A percentile compares a stretch with the other conserved stretches of the same genome.
phyloP scores from a whole-genome alignment of 2,797 vertebrate genomes.

The Clamator glandarius region DNA sequence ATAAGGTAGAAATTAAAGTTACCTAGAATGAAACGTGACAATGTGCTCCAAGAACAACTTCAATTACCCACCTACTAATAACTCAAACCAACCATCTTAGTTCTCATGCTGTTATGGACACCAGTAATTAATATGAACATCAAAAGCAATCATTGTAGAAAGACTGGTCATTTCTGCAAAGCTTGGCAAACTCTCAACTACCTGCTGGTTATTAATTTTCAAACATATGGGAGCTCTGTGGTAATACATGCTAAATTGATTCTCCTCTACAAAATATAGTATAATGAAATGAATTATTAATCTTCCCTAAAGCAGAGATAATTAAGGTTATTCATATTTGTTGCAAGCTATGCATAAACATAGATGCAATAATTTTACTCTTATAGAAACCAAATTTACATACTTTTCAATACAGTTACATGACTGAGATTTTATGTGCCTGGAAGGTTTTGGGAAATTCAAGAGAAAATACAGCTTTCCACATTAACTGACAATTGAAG shows the following conservation, averaged over 20 bases:
- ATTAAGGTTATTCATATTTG: conserved; percentile 67
- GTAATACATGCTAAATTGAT: conserved; percentile 93
- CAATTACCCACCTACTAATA: conserved; percentile 77
- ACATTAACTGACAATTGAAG: neutral
- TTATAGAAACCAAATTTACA: conserved; percentile 4
- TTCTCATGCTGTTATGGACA: conserved; percentile 86
- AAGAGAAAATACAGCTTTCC: neutral
- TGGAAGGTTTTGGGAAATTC: neutral
- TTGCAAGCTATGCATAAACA: conserved; percentile 44
- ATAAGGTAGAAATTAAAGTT: neutral
- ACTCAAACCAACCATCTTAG: conserved; percentile 79
- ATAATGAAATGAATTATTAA: conserved; percentile 77
- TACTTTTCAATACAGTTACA: conserved; percentile 16
- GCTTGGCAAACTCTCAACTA: conserved; percentile 95
- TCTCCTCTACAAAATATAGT: conserved; percentile 83
- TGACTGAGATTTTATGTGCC: neutral
- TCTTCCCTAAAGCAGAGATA: conserved; percentile 65
- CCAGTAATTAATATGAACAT: conserved; percentile 98
- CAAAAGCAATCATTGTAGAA: conserved; percentile 94
- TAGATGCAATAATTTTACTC: conserved; percentile 2
- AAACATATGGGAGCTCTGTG: conserved; percentile 98
- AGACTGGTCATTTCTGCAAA: conserved; percentile 95
- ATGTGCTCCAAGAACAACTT: conserved; percentile 65
- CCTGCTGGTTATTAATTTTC: conserved; percentile 99
- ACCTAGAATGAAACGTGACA: conserved; percentile 37